Evolutionary conservation across 2,797 vertebrate species (phyloP), one percentile per base, ranked within the genome.

Genomic region (Sorex maritimensis): DNA sequence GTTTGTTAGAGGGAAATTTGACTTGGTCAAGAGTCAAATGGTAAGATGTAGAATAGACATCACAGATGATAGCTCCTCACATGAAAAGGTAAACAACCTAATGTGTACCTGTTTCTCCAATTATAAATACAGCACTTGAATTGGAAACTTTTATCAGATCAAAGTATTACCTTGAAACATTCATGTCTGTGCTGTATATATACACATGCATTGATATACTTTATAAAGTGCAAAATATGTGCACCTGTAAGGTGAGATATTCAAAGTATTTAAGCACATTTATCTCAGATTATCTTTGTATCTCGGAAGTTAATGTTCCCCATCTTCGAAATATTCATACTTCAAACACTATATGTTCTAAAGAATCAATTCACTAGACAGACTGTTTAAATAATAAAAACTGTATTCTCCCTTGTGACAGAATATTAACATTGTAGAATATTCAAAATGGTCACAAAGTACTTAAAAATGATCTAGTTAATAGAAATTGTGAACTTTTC

Each of bases 241-340:
- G 73, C 1, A 73, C n/a, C 2, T 86, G 24, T 41, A 0, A 38
- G 4, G 0, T 58, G 8, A 88, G 38, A 86, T 5, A 85, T 73
- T 28, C 11, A 61, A 91, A 80, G 65, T 69, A 82, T 55, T 77
- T 91, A 71, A 65, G 74, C 79, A 72, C 41, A 61, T 69, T 21
- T 73, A 72, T 89, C 12, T 88, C 38, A 85, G 13, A 12, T 55
- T 28, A 73, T 92, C 9, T 84, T 24, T 19, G 71, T 79, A 44
- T 3, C 21, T 68, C 75, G 23, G 15, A 5, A 21, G 17, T 13
- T 41, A 41, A 82, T 15, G 77, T n/a, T 81, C 2, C 0, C 14
- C 24, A 49, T 14, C 2, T 34, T 81, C 9, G 30, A 75, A 90
- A 72, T 86, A 73, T 65, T 41, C 83, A 49, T n/a, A 23, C 14